phyloP scores from a whole-genome alignment of 2,888 invertebrate species.

The Heliconius cydno region DNA sequence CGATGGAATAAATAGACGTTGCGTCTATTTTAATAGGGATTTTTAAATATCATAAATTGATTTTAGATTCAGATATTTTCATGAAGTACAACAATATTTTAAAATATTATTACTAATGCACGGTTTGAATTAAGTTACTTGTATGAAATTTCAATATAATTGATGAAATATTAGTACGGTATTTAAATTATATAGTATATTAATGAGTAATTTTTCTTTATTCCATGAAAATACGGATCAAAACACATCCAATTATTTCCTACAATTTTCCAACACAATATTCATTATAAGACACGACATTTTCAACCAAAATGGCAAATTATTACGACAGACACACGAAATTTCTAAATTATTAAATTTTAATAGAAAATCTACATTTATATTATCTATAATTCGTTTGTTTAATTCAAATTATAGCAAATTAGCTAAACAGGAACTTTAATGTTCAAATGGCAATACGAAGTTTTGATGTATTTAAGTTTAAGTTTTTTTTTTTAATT shows the following conservation, averaged over 20 bases:
- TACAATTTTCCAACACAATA: not conserved
- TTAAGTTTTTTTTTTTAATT: not conserved
- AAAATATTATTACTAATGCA: not conserved
- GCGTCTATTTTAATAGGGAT: too few relatives aligned
- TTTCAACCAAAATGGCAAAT: not conserved
- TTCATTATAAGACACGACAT: not conserved
- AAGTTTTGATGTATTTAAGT: not conserved
- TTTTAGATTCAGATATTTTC: not conserved
- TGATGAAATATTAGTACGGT: not conserved
- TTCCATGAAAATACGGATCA: conserved; percentile 12
- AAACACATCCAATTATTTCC: not conserved
- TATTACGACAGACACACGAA: not conserved
- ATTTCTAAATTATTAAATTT: not conserved
- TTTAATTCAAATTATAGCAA: conserved; percentile 22
- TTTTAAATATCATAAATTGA: not conserved
- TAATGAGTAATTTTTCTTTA: not conserved
- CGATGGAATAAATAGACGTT: not conserved
- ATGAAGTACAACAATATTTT: not conserved
- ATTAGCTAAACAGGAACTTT: conserved; percentile 18
- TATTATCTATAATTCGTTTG: conserved; percentile 26
- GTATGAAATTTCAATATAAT: not conserved
- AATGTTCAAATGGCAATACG: not conserved
- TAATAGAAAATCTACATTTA: conserved; percentile 4
- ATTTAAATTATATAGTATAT: not conserved
- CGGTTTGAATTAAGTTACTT: not conserved